Base-by-base conservation (phyloP, 2,797 vertebrate genomes). In the Phoebastria nigripes region DNA sequence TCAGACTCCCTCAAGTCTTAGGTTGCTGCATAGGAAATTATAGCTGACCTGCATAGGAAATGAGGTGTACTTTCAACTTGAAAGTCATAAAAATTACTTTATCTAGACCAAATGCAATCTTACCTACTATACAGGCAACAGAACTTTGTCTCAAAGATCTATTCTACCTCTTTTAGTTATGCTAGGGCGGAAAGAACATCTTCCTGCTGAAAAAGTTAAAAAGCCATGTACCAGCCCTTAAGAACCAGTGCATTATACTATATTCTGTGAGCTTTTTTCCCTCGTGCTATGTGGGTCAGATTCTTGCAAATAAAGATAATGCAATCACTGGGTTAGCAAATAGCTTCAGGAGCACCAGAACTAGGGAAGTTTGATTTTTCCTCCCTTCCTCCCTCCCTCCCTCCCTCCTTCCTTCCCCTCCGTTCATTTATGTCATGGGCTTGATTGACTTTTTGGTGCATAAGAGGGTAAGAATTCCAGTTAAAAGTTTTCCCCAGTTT, bases 41-140 rank as follows among this genome's bases (percentile, higher is more conserved):
- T 42, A 93, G 82, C 76, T 96, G 93, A 94, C 95, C 96, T 96
- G 72, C 89, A 94, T 78, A 88, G 87, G 72, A 90, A 96, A 94
- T 76, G 31, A 94, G 80, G 31, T 82, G 58, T 90, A 14, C 85
- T 87, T 94, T 56, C 51, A 84, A 54, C 33, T 44, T 78, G 54
- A 94, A 88, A 88, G 80, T 78, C 85, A 76, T n/a, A 37, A 55
- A 83, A 82, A 66, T 81, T 66, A 61, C 62, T 90, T 87, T 81
- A 74, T 81, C n/a, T 91, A 87, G 77, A 76, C 51, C 15, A 82
- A 74, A 37, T 59, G 39, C 63, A 47, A n/a, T 55, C 24, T 71
- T 67, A 29, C 8, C 49, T 65, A 4, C 69, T 33, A 15, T 35
- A 39, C 9, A 37, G 41, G 20, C 15, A 2, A 17, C 58, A 80